Conservation (phyloP, 2,113 vertebrate species). For the Vulpes lagopus region DNA sequence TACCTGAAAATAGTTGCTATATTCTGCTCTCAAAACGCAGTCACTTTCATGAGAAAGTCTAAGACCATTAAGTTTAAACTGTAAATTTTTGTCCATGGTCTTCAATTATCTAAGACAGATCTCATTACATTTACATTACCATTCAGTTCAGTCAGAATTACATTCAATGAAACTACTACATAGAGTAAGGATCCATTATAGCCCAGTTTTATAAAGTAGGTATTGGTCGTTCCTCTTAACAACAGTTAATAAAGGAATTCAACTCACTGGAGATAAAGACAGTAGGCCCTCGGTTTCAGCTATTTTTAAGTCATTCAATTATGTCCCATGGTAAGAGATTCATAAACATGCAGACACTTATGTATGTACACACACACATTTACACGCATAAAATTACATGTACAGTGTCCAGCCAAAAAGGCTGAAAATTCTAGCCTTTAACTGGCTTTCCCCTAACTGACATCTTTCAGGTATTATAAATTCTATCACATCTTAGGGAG, state of each 20-base stretch:
- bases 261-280: constrained; percentile 2
- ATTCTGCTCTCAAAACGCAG: constrained; percentile 41
- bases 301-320: constrained; percentile 29
- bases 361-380: neutral
- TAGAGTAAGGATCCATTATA: neutral
- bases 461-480: constrained; percentile 61
- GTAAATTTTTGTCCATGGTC: constrained; percentile 21
- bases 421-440: neutral
- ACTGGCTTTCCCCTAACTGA: constrained; percentile 45
- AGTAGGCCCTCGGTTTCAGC: neutral
- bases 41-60: constrained; percentile 15
- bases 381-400: neutral
- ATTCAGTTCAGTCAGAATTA: constrained; percentile 47
- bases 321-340: neutral
- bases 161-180: constrained; percentile 19
- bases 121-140: constrained; percentile 16
- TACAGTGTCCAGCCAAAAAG: neutral
- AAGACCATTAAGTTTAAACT: constrained; percentile 51
- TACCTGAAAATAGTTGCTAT: constrained; percentile 30
- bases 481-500: neutral
- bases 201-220: constrained; percentile 11
- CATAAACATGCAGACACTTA: neutral
- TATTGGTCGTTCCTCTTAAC: constrained; percentile 7
- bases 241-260: constrained; percentile 50
- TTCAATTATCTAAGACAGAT: constrained; percentile 52